Conservation (phyloP, 2,888 invertebrate genomes). For the Odontocerum albicorne region DNA sequence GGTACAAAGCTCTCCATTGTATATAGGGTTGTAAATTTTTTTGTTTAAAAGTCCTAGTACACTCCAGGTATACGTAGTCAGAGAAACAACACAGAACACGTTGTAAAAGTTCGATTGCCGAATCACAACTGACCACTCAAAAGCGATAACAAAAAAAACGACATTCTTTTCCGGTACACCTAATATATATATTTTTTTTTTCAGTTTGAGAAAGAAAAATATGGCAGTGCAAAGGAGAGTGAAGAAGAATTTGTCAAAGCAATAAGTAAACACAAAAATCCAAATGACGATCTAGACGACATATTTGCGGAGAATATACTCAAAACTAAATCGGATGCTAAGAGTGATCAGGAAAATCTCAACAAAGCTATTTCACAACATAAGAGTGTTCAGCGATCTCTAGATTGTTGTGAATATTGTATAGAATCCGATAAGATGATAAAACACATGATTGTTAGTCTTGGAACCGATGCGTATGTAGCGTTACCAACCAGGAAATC, state of each 20-base stretch:
- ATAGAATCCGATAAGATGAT: constrained; percentile 77
- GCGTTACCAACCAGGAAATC: constrained; percentile 80
- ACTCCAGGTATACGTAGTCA: no score
- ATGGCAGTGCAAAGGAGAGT: constrained; percentile 76
- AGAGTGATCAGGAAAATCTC: constrained; percentile 63
- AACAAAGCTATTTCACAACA: constrained; percentile 75
- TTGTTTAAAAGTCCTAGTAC: no score
- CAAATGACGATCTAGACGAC: constrained; percentile 80
- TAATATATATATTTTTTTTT: constrained; percentile 41
- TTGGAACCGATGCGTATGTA: constrained; percentile 82
- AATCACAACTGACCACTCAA: no score
- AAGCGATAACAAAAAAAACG: no score
- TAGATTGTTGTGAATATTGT: constrained; percentile 84
- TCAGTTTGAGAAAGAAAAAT: constrained; percentile 79
- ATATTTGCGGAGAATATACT: constrained; percentile 80
- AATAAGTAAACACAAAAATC: constrained; percentile 64
- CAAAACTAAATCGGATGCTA: constrained; percentile 61
- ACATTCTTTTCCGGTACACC: no score
- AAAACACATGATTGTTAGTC: constrained; percentile 83
- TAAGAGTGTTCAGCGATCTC: constrained; percentile 63
- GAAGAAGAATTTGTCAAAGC: constrained; percentile 79
- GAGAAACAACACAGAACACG: no score
- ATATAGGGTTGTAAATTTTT: no score
- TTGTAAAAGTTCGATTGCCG: no score
- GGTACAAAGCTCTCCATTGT: no score